Percentiles rank a stretch among this genome's conserved stretches.
Evolutionary conservation across 2,797 vertebrate genomes (phyloP).

Genomic region (Acanthis flammea): DNA sequence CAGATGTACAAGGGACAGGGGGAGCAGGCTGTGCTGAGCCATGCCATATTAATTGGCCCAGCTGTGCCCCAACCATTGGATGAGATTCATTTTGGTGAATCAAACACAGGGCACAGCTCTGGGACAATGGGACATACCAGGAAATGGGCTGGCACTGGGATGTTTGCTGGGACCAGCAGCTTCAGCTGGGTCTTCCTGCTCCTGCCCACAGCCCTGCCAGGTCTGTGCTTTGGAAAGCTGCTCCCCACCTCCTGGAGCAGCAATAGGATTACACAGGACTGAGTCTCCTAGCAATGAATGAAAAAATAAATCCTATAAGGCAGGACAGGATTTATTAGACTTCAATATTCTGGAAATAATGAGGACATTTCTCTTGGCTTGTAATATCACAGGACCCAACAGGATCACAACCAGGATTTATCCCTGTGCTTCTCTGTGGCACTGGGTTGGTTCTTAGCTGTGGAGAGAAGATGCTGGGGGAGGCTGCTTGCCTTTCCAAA

Average conservation of each 20-base stretch:
- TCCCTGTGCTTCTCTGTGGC: not conserved
- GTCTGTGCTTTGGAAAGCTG: not conserved
- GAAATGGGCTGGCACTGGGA: not conserved
- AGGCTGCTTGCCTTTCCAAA: fast-evolving
- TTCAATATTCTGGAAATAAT: conserved; percentile 66
- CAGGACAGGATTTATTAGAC: conserved; percentile 60
- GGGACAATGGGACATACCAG: fast-evolving
- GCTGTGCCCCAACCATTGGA: fast-evolving
- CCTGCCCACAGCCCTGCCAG: not conserved
- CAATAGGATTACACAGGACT: conserved; percentile 61
- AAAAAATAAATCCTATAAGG: conserved; percentile 63
- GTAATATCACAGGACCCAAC: conserved; percentile 46
- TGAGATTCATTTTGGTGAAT: not conserved
- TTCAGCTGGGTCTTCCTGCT: not conserved
- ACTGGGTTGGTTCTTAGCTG: not conserved
- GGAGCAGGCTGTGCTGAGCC: not conserved
- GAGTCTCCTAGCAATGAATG: conserved; percentile 40
- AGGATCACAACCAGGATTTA: conserved; percentile 50
- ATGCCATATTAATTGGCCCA: not conserved
- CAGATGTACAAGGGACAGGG: fast-evolving
- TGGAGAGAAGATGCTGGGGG: not conserved
- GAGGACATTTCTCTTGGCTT: conserved; percentile 53
- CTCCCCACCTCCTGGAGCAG: not conserved
- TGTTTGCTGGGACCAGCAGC: not conserved
- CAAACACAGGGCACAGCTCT: not conserved